phyloP scores from a whole-genome alignment of 2,797 vertebrate genomes.

The Anguilla pacifica region DNA sequence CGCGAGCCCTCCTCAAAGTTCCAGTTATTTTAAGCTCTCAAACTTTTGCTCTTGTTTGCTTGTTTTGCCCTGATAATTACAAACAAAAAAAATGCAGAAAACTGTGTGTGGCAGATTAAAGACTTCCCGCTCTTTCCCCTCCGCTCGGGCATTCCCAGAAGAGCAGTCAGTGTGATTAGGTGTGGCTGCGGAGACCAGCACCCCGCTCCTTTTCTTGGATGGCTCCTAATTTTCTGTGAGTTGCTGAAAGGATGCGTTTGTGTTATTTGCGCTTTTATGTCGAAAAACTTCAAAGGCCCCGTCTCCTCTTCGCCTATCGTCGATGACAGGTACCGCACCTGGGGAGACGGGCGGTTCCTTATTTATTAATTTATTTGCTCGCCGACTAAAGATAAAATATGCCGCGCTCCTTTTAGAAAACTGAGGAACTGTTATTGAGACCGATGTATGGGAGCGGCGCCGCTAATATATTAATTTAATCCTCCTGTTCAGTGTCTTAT shows the following conservation, averaged over 20 bases:
- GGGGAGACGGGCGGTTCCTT: slow-evolving; percentile 63
- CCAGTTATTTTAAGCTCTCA: slow-evolving; percentile 12
- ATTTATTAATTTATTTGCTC: slow-evolving; percentile 71
- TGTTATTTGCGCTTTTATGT: slow-evolving; percentile 78
- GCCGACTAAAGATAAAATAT: slow-evolving; percentile 65
- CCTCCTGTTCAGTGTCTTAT: slow-evolving; percentile 74
- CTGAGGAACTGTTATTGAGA: slow-evolving; percentile 55
- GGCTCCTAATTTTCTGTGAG: slow-evolving; percentile 76
- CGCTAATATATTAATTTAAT: slow-evolving; percentile 78
- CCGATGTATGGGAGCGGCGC: slow-evolving; percentile 64
- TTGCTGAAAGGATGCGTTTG: slow-evolving; percentile 76
- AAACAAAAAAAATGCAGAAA: slow-evolving; percentile 61
- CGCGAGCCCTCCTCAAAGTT: background rate
- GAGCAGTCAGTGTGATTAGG: slow-evolving; percentile 76
- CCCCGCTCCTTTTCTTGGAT: slow-evolving; percentile 54
- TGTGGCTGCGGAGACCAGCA: slow-evolving; percentile 76
- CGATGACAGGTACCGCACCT: slow-evolving; percentile 71
- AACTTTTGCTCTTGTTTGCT: slow-evolving; percentile 48
- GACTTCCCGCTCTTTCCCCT: slow-evolving; percentile 48
- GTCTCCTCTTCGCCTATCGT: slow-evolving; percentile 72
- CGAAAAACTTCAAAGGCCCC: slow-evolving; percentile 76
- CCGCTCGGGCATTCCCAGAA: slow-evolving; percentile 66
- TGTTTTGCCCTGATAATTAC: slow-evolving; percentile 56
- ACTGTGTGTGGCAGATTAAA: slow-evolving; percentile 75
- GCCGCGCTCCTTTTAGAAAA: slow-evolving; percentile 43